These are phyloP conservation scores for Deroptyus accipitrinus DNA, from an alignment of 2,113 vertebrate species.

Conservation along the genomic window DNA sequence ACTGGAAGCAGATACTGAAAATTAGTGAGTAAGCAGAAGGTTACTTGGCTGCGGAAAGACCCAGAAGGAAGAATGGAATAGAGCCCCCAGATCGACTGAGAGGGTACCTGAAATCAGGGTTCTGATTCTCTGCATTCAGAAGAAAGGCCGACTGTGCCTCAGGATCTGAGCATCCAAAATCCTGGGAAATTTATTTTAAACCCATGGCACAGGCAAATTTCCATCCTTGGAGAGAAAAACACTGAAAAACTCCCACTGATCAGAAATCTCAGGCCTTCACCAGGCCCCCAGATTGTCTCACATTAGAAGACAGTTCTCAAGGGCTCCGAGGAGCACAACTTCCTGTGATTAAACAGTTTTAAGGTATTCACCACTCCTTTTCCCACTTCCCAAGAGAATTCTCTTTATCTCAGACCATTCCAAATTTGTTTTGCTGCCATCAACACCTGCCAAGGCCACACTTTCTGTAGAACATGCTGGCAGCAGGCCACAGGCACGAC, in stretches of 20 bases:
- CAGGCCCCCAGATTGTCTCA: background rate
- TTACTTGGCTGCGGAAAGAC: background rate
- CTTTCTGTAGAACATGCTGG: background rate
- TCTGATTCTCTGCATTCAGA: background rate
- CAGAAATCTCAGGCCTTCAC: background rate
- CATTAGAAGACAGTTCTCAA: background rate
- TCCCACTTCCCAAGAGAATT: background rate
- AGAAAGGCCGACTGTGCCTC: background rate
- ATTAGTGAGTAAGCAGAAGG: background rate
- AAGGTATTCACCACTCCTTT: background rate
- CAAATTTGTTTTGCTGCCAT: slow-evolving; percentile 38
- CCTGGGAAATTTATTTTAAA: background rate
- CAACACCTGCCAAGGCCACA: background rate
- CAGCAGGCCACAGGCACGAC: background rate
- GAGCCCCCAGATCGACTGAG: background rate
- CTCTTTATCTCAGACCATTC: background rate
- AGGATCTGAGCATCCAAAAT: background rate
- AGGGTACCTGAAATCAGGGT: background rate
- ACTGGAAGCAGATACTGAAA: background rate
- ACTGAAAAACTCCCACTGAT: background rate
- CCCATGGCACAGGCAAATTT: background rate
- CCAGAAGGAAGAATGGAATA: background rate
- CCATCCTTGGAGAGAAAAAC: background rate
- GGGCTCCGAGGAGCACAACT: background rate
- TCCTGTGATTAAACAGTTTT: background rate